Evolutionary conservation across 2,797 vertebrate genomes (phyloP).

Genomic region (Phoxinus dragarum): DNA sequence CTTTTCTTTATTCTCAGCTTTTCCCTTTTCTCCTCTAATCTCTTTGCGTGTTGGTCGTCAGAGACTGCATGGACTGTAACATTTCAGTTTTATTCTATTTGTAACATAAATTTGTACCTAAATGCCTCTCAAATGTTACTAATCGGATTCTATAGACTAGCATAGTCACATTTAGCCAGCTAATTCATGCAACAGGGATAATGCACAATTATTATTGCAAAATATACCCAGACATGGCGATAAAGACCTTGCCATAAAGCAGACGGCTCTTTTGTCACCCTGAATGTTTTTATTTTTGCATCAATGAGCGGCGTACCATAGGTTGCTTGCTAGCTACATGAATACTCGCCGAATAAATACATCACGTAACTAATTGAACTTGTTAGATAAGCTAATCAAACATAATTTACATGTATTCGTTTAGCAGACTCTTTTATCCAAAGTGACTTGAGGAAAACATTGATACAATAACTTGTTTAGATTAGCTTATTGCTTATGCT

Average conservation of each 20-base stretch:
- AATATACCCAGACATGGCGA: not conserved
- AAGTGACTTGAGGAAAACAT: not conserved
- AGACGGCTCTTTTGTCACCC: not conserved
- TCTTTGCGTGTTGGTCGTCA: not conserved
- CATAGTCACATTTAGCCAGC: not conserved
- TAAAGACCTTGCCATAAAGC: not conserved
- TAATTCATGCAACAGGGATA: not conserved
- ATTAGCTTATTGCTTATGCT: not conserved
- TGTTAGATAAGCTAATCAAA: slow-evolving; percentile 2
- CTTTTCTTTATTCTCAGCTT: not conserved
- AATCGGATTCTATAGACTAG: not conserved
- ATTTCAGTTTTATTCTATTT: not conserved
- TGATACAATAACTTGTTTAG: not conserved
- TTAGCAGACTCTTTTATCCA: not conserved
- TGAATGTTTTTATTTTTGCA: not conserved
- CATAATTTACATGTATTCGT: not conserved
- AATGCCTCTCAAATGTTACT: not conserved
- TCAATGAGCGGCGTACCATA: not conserved
- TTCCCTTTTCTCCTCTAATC: slow-evolving; percentile 13
- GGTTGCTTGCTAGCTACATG: not conserved
- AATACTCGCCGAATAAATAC: not conserved
- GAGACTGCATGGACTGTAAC: not conserved
- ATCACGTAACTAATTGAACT: not conserved
- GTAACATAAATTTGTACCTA: not conserved
- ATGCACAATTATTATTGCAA: not conserved